A percentile compares a stretch with the other conserved stretches of the same genome.
These are phyloP conservation scores for Rhagologus leucostigma DNA, from an alignment of 2,113 vertebrate genomes.

Conservation along the genomic window DNA sequence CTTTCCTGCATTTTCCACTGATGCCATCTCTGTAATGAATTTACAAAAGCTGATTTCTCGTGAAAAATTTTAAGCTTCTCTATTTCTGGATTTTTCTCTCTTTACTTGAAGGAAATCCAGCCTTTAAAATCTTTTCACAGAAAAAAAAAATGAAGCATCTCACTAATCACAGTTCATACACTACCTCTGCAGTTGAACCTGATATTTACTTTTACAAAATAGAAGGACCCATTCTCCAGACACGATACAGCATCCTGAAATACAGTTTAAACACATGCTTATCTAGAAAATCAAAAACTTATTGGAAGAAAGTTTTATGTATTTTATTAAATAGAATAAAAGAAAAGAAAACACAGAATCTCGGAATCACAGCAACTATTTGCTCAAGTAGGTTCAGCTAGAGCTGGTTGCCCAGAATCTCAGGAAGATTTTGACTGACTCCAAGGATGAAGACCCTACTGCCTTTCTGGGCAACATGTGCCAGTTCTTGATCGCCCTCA, in stretches of 20 bases:
- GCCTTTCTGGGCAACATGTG: background rate
- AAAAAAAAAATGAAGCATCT: background rate
- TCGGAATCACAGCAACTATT: background rate
- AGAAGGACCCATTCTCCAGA: background rate
- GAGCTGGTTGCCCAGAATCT: background rate
- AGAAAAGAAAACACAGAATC: background rate
- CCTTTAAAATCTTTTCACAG: background rate
- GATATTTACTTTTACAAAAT: background rate
- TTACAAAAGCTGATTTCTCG: background rate
- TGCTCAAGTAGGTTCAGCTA: background rate
- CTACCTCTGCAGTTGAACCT: background rate
- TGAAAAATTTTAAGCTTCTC: background rate
- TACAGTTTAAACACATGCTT: background rate
- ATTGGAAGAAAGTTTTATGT: background rate
- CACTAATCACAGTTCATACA: background rate
- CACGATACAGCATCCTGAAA: background rate
- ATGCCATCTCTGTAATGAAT: background rate
- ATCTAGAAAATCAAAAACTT: background rate
- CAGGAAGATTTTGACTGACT: background rate
- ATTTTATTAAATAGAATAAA: background rate
- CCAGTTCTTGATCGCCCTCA: background rate
- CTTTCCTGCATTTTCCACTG: background rate
- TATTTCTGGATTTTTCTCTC: background rate
- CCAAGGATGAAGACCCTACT: background rate
- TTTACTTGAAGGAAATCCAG: background rate